Base-by-base conservation (phyloP, 2,888 invertebrate genomes). In the Rhamnusium bicolor region DNA sequence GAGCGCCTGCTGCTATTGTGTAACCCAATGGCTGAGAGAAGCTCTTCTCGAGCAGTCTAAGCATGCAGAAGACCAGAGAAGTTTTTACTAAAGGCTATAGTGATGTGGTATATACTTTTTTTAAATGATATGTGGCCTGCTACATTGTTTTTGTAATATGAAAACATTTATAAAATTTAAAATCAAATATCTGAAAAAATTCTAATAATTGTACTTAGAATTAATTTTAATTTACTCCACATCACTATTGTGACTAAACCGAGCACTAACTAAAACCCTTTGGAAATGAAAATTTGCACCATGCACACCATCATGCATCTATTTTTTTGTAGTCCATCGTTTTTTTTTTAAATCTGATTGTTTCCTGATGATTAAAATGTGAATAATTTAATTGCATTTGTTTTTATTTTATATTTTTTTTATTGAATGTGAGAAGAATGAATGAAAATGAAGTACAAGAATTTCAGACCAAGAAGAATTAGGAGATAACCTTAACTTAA, bases 21-120 rank as follows among this genome's bases (percentile, higher is more conserved):
- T 87, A 88, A 77, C 85, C 84, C 75, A 87, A 70, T 29, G 84
- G 84, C 69, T 84, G 85, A 54, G 85, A 75, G 79, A 84, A 87
- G 72, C 82, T 84, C 81, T 85, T 85, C 80, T 82, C 81, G 69
- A 86, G 79, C 61, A 85, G 69, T 78, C 86, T 86, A 81, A 67
- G 74, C 51, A 60, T 65, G 65, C 73, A 76, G 72, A 69, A 67
- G 71, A 74, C 70, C 29, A 66, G 69, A 60, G 40, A 40, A 58
- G 62, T 12, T 51, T n/a, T 65, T 53, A 65, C 51, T 24, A 67
- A 40, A 21, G 29, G 1, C 8, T 29, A 21, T 67, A 67, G 67
- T 56, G 67, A 56, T 67, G 67, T 67, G 67, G 67, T 12, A 6
- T n/a, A n/a, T n/a, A n/a, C n/a, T n/a, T n/a, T n/a, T n/a, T n/a